Evolutionary conservation across 2,113 vertebrate genomes (phyloP).

Genomic region (Paraplagusia blochii): DNA sequence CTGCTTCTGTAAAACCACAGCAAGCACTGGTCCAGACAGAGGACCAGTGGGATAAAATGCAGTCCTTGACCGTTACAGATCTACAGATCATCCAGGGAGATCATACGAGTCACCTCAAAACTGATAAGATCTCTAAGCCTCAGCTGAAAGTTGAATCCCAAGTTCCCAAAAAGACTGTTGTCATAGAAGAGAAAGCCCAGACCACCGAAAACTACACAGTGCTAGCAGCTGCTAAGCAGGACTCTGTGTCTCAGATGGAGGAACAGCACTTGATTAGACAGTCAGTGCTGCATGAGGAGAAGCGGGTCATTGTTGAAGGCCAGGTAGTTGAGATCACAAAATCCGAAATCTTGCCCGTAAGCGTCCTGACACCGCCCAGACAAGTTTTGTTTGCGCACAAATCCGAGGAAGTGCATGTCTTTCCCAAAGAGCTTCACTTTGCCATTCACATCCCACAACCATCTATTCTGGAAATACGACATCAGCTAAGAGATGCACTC

Average conservation of each 20-base stretch:
- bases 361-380: conserved; percentile 61
- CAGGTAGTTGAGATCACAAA: conserved; percentile 36
- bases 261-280: conserved; percentile 80
- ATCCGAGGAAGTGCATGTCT: conserved; percentile 55
- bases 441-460: conserved; percentile 64
- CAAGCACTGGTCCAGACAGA: conserved; percentile 75
- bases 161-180: conserved; percentile 63
- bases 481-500: conserved; percentile 78
- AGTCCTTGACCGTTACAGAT: conserved; percentile 68
- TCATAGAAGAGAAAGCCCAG: conserved; percentile 64
- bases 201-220: conserved; percentile 69
- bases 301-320: conserved; percentile 73
- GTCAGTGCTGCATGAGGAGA: conserved; percentile 79
- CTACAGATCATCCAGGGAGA: conserved; percentile 65
- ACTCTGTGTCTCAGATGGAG: conserved; percentile 75
- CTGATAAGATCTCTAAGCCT: conserved; percentile 49
- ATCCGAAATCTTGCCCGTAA: conserved; percentile 39
- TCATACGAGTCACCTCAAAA: conserved; percentile 56
- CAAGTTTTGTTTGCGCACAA: conserved; percentile 57
- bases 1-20: conserved; percentile 51
- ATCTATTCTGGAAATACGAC: conserved; percentile 68
- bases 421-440: conserved; percentile 78
- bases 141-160: conserved; percentile 68
- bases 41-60: conserved; percentile 67
- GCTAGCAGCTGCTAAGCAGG: conserved; percentile 74